A percentile compares a stretch with the other conserved stretches of the same genome.
Evolutionary conservation across 1,140 invertebrate species (phyloP).

Genomic region (Psilanteris sp.): DNA sequence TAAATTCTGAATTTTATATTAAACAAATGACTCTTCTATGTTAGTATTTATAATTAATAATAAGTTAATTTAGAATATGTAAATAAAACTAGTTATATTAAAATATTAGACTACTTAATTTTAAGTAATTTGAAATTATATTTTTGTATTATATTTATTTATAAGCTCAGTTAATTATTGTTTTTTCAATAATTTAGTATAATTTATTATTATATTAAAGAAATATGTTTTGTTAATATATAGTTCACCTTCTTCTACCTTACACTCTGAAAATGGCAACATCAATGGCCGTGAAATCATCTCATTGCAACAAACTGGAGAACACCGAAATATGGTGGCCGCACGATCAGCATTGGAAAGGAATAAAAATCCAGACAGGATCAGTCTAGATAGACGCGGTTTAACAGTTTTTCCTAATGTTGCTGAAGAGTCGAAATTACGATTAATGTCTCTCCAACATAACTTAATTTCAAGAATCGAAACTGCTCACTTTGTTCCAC

Average conservation of each 20-base stretch:
- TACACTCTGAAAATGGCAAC: conserved; percentile 75
- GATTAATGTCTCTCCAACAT: conserved; percentile 93
- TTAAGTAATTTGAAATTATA: no score
- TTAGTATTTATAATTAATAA: no score
- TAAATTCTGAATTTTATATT: no score
- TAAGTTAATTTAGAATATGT: no score
- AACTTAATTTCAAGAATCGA: conserved; percentile 91
- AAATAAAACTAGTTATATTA: no score
- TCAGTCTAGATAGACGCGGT: conserved; percentile 87
- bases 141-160: no score
- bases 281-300: conserved; percentile 69
- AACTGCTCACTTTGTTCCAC: conserved; percentile 81
- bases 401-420: conserved; percentile 89
- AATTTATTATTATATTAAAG: conserved; percentile 1
- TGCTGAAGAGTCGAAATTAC: conserved; percentile 87
- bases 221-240: background rate
- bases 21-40: no score
- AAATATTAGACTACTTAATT: no score
- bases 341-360: conserved; percentile 84
- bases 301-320: conserved; percentile 76
- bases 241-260: conserved; percentile 65
- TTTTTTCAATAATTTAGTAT: no score
- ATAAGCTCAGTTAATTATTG: no score
- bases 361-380: conserved; percentile 87
- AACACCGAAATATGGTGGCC: conserved; percentile 83